Evolutionary conservation across 2,797 vertebrate species (phyloP), one percentile per base, ranked within the genome.

Genomic region (Leptodactylus fallax): DNA sequence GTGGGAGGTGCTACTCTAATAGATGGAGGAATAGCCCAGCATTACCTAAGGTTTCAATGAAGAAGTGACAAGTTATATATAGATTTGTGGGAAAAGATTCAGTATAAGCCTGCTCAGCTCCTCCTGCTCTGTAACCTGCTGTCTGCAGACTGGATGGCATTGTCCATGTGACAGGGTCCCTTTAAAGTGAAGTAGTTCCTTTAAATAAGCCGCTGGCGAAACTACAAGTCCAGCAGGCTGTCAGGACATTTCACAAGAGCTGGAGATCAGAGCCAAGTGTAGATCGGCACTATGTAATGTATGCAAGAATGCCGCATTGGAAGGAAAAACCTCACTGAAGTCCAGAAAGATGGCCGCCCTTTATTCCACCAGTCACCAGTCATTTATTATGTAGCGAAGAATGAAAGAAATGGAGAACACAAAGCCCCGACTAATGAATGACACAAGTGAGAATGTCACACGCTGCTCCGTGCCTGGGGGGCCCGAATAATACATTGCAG

Each of bases 401-500:
- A 67, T n/a, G 45, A n/a, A 23, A 63, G 36, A 76, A 27, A 45
- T 23, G 10, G 55, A 51, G 56, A 74, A 51, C 45, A 61, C 17
- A 74, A 51, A 67, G 47, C 58, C 45, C n/a, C 11, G 2, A 14
- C 6, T 49, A 79, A 85, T 79, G 27, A 78, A 79, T 67, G 45
- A 36, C 58, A 85, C 58, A 63, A 76, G 72, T 25, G 72, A 25
- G 53, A 51, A 36, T 45, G 49, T 47, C 25, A 58, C 36, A 10
- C 67, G 14, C 76, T 45, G 3, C 61, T 45, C 63, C 27, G 49
- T 16, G 85, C 53, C 77, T 58, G 25, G 53, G 85, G 77, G 51
- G 45, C n/a, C 45, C 1, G 49, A 6, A 47, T 85, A 79, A 85
- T 85, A 53, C 11, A 47, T 63, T 77, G 58, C 58, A 78, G 58